phyloP scores from a whole-genome alignment of 1,140 invertebrate species.

The Anastatus disparis region DNA sequence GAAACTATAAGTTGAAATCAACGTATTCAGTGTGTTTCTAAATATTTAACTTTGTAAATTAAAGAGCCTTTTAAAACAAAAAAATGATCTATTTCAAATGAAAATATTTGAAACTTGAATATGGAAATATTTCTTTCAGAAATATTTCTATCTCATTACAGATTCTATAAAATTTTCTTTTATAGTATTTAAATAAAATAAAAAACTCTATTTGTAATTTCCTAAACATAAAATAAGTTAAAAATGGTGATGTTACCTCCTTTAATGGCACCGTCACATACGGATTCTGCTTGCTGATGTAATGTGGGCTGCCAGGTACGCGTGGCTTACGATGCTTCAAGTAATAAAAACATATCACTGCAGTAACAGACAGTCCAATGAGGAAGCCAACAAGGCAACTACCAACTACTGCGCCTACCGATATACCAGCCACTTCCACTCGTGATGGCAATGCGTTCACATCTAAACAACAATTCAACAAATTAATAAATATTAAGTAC shows the following conservation, averaged over 20 bases:
- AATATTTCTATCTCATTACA: too few species aligned
- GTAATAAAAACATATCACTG: conserved; percentile 62
- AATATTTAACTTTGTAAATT: too few species aligned
- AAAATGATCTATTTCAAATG: too few species aligned
- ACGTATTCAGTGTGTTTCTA: too few species aligned
- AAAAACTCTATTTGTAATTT: too few species aligned
- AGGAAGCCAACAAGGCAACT: conserved; percentile 68
- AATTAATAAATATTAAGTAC: not conserved
- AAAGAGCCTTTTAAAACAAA: too few species aligned
- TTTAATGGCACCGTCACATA: conserved; percentile 84
- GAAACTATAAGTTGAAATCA: too few species aligned
- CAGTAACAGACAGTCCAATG: conserved; percentile 60
- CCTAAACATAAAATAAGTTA: too few species aligned
- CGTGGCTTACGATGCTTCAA: conserved; percentile 64
- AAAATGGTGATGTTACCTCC: too few species aligned
- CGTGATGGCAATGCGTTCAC: conserved; percentile 61
- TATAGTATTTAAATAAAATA: not conserved
- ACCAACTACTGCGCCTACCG: conserved; percentile 69
- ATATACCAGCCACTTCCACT: conserved; percentile 61
- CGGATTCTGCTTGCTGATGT: conserved; percentile 84
- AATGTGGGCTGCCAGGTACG: conserved; percentile 78
- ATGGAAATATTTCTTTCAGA: too few species aligned
- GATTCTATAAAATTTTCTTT: too few species aligned
- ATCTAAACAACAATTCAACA: conserved; percentile 42
- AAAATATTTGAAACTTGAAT: too few species aligned